Evolutionary conservation across 53 echinoderm and acorn worm genomes (phyloP).

Genomic region (Zoroaster sp.): DNA sequence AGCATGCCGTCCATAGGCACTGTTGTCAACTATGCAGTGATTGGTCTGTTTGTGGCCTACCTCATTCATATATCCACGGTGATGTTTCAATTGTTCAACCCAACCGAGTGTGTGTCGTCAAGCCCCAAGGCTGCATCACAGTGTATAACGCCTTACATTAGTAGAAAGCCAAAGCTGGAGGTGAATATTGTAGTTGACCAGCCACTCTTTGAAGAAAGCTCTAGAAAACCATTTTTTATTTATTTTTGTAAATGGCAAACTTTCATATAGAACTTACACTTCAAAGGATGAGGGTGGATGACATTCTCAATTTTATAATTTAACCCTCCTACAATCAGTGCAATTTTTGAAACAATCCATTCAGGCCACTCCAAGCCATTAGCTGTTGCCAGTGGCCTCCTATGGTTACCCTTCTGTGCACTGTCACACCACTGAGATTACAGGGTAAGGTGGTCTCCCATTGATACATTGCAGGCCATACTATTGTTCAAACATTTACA

Average conservation of each 20-base stretch:
- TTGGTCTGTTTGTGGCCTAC: constrained; percentile 75
- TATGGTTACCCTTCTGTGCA: too few species aligned
- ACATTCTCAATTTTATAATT: too few species aligned
- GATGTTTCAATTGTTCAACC: constrained; percentile 88
- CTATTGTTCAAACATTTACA: too few species aligned
- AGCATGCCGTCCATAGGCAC: constrained; percentile 77
- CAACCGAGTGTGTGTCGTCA: constrained; percentile 62
- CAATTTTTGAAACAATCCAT: too few species aligned
- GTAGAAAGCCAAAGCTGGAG: constrained; percentile 51
- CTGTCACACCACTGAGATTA: too few species aligned
- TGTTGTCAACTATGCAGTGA: constrained; percentile 71
- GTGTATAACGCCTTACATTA: constrained; percentile 44
- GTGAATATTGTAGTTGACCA: neutral
- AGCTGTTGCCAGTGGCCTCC: too few species aligned
- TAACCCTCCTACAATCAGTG: too few species aligned
- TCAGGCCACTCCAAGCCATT: too few species aligned
- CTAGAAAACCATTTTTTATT: neutral
- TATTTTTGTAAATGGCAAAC: neutral
- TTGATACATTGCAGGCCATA: too few species aligned
- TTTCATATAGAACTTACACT: neutral
- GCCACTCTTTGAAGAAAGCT: neutral
- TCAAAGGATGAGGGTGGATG: too few species aligned
- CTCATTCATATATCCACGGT: constrained; percentile 68
- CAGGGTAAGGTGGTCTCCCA: too few species aligned
- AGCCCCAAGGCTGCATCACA: neutral